Percentiles rank a stretch among this genome's conserved stretches.
These are phyloP conservation scores for Drosophila subsilvestris DNA, from an alignment of 2,888 invertebrate species.

Conservation along the genomic window DNA sequence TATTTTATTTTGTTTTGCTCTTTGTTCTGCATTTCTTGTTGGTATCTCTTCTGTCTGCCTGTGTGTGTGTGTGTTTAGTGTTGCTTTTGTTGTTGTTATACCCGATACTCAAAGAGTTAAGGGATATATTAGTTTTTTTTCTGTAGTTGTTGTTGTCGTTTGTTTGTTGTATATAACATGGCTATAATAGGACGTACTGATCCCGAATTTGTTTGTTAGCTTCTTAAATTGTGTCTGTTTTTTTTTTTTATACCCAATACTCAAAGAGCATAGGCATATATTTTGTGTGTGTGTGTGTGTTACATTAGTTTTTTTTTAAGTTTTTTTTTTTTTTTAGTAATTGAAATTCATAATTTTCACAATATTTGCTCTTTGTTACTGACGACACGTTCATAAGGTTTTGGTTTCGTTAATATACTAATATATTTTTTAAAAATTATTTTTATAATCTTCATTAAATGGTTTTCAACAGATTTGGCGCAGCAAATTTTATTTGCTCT, in stretches of 20 bases:
- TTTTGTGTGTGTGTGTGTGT: conserved; percentile 13
- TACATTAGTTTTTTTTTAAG: conserved; percentile 32
- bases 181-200: conserved; percentile 82
- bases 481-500: conserved; percentile 79
- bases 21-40: conserved; percentile 49
- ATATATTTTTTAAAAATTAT: conserved; percentile 75
- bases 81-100: conserved; percentile 55
- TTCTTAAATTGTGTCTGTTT: conserved; percentile 52
- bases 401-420: conserved; percentile 47
- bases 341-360: conserved; percentile 81
- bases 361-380: conserved; percentile 79
- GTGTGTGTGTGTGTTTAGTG: conserved; percentile 50
- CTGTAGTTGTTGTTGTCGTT: conserved; percentile 44
- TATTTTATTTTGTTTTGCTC: conserved; percentile 60
- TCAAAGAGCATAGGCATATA: background rate
- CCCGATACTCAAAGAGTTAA: background rate
- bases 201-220: conserved; percentile 81
- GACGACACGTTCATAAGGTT: conserved; percentile 64
- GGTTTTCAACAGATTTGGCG: conserved; percentile 77
- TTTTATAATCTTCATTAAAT: conserved; percentile 74
- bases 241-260: conserved; percentile 11
- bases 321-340: conserved; percentile 67
- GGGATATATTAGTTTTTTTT: conserved; percentile 9
- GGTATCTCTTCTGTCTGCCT: conserved; percentile 39
- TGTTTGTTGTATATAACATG: conserved; percentile 74